These are phyloP conservation scores for Adelognathus sp. DNA, from an alignment of 2,888 invertebrate genomes.

Conservation along the genomic window DNA sequence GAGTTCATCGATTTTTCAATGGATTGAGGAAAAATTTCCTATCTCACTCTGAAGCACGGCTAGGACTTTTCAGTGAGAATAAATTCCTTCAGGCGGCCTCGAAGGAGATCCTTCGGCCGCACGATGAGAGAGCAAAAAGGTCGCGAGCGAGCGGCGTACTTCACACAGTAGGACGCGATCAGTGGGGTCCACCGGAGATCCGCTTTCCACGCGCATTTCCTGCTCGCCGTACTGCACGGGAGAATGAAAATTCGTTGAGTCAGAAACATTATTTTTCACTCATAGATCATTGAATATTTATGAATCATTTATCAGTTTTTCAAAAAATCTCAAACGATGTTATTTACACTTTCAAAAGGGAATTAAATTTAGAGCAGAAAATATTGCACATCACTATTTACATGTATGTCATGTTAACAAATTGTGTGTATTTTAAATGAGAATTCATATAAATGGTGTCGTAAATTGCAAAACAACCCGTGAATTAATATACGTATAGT, in stretches of 20 bases:
- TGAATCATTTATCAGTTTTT: not conserved
- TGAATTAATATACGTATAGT: too few species aligned
- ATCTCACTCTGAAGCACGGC: not conserved
- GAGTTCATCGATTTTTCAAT: conserved; percentile 16
- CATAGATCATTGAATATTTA: too few species aligned
- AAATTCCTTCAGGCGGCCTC: not conserved
- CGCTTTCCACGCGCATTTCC: conserved; percentile 44
- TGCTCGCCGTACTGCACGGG: not conserved
- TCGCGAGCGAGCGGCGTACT: not conserved
- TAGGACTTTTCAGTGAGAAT: too few species aligned
- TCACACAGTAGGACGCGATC: not conserved
- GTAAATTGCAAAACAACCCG: too few species aligned
- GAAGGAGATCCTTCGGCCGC: not conserved
- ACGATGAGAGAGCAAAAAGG: not conserved
- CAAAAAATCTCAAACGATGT: too few species aligned
- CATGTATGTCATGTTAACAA: too few species aligned
- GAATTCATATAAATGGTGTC: too few species aligned
- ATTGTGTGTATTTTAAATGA: too few species aligned
- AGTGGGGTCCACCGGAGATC: conserved; percentile 15
- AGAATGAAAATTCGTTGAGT: not conserved
- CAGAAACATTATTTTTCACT: too few species aligned
- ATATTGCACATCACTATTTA: too few species aligned
- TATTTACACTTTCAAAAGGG: too few species aligned
- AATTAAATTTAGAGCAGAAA: too few species aligned
- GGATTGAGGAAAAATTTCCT: not conserved